phyloP scores from a whole-genome alignment of 2,113 vertebrate genomes.

The Panthera leo region DNA sequence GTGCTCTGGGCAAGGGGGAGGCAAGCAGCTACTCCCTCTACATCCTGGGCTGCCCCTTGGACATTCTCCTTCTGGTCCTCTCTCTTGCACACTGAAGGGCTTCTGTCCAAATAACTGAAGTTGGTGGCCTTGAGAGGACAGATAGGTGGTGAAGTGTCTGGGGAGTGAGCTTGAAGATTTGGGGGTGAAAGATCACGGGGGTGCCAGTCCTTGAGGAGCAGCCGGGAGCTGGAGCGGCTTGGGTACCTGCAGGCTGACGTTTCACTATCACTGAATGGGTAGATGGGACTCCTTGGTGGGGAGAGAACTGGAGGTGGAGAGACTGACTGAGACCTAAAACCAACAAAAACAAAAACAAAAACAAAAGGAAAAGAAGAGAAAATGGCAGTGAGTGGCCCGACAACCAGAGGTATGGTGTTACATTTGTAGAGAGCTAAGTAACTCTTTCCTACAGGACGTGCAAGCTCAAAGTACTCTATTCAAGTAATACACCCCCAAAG shows the following conservation, averaged over 20 bases:
- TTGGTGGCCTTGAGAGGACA: slow-evolving; percentile 90
- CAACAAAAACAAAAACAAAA: slow-evolving; percentile 68
- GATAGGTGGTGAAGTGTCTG: slow-evolving; percentile 82
- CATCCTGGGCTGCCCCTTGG: slow-evolving; percentile 77
- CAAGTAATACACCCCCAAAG: neutral
- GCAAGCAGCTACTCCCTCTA: slow-evolving; percentile 84
- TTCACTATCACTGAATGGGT: slow-evolving; percentile 90
- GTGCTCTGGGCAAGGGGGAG: slow-evolving; percentile 87
- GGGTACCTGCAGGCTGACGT: slow-evolving; percentile 86
- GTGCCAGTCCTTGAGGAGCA: slow-evolving; percentile 88
- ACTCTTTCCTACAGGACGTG: neutral
- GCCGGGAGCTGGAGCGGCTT: slow-evolving; percentile 85
- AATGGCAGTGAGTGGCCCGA: slow-evolving; percentile 16
- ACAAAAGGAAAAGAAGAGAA: slow-evolving; percentile 73
- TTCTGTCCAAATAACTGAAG: slow-evolving; percentile 92
- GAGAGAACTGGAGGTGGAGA: slow-evolving; percentile 91
- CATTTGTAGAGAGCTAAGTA: neutral
- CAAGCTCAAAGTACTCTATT: neutral
- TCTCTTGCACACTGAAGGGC: slow-evolving; percentile 89
- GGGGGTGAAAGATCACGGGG: slow-evolving; percentile 80
- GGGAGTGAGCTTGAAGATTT: slow-evolving; percentile 81
- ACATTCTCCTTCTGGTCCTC: slow-evolving; percentile 85
- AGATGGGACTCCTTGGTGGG: slow-evolving; percentile 86
- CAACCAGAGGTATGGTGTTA: neutral
- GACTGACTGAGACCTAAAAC: slow-evolving; percentile 93